Evolutionary conservation across 2,888 invertebrate genomes (phyloP).

Genomic region (Tricholauxania praeusta): DNA sequence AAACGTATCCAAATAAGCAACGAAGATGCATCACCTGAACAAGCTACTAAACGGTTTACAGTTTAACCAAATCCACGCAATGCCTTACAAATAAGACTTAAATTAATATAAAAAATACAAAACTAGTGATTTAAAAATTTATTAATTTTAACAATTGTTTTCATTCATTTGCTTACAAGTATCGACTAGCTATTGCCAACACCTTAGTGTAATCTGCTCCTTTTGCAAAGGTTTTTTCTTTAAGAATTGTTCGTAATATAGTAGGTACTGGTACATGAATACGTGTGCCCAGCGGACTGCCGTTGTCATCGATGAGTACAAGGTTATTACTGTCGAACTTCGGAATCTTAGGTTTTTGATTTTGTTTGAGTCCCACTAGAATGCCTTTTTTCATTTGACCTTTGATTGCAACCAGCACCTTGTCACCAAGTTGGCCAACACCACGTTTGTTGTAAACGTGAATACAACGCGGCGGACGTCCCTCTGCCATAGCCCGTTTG

Average conservation of each 20-base stretch:
- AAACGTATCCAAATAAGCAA: conserved; percentile 58
- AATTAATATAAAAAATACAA: background rate
- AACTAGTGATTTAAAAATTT: background rate
- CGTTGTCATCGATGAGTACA: conserved; percentile 94
- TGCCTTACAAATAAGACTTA: background rate
- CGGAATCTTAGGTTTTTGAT: conserved; percentile 84
- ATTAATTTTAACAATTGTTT: background rate
- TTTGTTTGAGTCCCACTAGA: conserved; percentile 88
- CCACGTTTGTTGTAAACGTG: conserved; percentile 90
- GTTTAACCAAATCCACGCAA: conserved; percentile 39
- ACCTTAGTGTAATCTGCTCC: conserved; percentile 94
- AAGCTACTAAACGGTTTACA: conserved; percentile 51
- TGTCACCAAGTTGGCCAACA: conserved; percentile 79
- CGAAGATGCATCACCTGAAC: conserved; percentile 45
- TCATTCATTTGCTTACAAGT: conserved; percentile 49
- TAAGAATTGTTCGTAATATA: conserved; percentile 84
- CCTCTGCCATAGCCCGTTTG: conserved; percentile 93
- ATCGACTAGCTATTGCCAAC: conserved; percentile 85
- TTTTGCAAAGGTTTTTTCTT: conserved; percentile 83
- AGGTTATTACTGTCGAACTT: conserved; percentile 96
- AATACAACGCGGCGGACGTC: conserved; percentile 92
- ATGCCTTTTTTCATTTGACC: conserved; percentile 96
- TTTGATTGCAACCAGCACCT: conserved; percentile 91
- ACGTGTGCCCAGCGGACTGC: conserved; percentile 93
- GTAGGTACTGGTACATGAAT: conserved; percentile 97